These are phyloP conservation scores for Boloria euphrosyne DNA, from an alignment of 2,888 invertebrate species.

Conservation along the genomic window DNA sequence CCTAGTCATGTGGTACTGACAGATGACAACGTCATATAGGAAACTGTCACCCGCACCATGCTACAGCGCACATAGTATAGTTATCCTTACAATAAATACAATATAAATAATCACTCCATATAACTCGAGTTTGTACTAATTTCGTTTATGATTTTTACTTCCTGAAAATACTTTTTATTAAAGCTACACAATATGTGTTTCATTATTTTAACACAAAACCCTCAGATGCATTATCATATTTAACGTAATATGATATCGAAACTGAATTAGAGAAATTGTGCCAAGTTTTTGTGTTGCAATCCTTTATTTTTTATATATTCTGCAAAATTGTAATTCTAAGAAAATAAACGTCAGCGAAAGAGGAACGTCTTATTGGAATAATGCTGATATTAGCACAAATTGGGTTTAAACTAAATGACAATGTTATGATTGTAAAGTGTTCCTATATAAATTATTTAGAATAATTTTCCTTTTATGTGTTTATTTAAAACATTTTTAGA, in stretches of 20 bases:
- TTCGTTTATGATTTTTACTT: too few relatives aligned
- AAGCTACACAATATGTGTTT: too few relatives aligned
- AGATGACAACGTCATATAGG: too few relatives aligned
- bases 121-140: too few relatives aligned
- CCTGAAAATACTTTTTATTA: too few relatives aligned
- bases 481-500: background rate
- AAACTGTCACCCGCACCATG: too few relatives aligned
- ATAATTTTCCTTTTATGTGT: conserved; percentile 10
- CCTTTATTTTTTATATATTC: background rate
- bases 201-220: too few relatives aligned
- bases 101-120: too few relatives aligned
- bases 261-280: background rate
- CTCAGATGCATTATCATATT: too few relatives aligned
- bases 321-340: background rate
- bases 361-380: background rate
- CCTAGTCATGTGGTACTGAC: too few relatives aligned
- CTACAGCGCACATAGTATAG: too few relatives aligned
- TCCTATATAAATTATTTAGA: conserved; percentile 32
- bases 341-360: conserved; percentile 10
- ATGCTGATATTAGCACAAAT: conserved; percentile 18
- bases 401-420: conserved; percentile 18
- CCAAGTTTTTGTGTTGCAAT: background rate
- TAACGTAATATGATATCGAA: background rate
- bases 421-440: conserved; percentile 21
- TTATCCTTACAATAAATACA: too few relatives aligned